Evolutionary conservation across 64 coral and sea anemone genomes (phyloP).

Genomic region (Stylophora pistillata): DNA sequence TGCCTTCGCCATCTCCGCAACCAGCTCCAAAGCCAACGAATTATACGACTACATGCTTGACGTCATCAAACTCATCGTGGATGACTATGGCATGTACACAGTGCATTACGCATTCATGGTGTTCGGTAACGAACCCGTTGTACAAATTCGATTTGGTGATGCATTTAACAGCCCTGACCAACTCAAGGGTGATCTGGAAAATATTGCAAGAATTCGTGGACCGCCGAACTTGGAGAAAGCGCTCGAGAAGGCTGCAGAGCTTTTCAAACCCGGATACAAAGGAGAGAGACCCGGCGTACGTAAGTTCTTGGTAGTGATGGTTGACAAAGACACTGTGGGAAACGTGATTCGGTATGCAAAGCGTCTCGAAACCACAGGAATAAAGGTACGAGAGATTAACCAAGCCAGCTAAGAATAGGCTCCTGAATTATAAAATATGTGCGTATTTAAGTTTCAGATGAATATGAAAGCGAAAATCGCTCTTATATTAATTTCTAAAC

Average conservation of each 20-base stretch:
- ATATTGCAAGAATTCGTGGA: neutral
- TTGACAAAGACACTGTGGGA: conserved; percentile 37
- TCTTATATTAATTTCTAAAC: too few species aligned
- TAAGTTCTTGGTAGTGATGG: conserved; percentile 53
- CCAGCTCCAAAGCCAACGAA: conserved; percentile 16
- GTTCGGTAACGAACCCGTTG: conserved; percentile 20
- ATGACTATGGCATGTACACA: conserved; percentile 35
- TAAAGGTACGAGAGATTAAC: conserved; percentile 1
- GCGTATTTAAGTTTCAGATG: neutral
- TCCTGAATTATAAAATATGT: too few species aligned
- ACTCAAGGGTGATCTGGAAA: neutral
- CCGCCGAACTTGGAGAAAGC: conserved; percentile 44
- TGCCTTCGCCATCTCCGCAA: conserved; percentile 64
- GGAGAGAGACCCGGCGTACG: conserved; percentile 13
- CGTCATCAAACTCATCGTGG: conserved; percentile 42
- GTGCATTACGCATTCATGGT: conserved; percentile 58
- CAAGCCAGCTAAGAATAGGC: neutral
- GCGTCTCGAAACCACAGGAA: conserved; percentile 17
- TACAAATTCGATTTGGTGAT: conserved; percentile 10
- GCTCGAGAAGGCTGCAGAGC: conserved; percentile 12
- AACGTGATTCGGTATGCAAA: conserved; percentile 39
- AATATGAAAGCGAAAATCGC: too few species aligned
- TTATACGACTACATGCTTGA: conserved; percentile 45
- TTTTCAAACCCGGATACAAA: conserved; percentile 26
- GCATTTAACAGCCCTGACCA: conserved; percentile 3